phyloP scores from a whole-genome alignment of 2,888 invertebrate species.

The Machimus atricapillus region DNA sequence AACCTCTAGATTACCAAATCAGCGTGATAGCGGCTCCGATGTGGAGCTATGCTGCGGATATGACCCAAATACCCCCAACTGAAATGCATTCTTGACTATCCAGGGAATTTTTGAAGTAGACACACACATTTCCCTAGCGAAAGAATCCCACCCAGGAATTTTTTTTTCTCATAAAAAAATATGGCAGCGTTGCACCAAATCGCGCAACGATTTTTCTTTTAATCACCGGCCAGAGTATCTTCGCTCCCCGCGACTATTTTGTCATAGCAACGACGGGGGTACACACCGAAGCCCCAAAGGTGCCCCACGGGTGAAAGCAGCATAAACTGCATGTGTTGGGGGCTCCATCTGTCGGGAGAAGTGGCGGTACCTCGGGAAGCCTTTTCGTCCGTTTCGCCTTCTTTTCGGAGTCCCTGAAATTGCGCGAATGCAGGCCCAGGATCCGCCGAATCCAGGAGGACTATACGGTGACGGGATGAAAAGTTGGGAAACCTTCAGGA shows the following conservation, averaged over 20 bases:
- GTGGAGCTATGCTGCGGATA: background rate
- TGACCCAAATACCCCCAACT: background rate
- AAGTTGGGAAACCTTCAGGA: background rate
- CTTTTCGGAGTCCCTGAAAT: background rate
- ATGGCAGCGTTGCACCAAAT: constrained; percentile 14
- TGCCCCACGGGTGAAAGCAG: background rate
- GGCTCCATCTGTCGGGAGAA: background rate
- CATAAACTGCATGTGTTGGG: background rate
- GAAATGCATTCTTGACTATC: background rate
- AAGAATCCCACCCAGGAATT: background rate
- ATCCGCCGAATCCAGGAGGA: background rate
- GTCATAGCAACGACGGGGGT: constrained; percentile 9
- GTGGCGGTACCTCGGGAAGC: background rate
- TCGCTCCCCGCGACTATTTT: constrained; percentile 13
- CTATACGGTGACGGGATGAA: background rate
- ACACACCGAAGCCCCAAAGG: background rate
- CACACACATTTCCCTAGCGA: background rate
- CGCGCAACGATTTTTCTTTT: constrained; percentile 20
- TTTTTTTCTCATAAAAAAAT: background rate
- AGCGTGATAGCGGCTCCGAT: background rate
- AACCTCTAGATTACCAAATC: background rate
- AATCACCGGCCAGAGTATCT: constrained; percentile 1
- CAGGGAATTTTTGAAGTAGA: background rate
- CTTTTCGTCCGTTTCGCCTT: background rate
- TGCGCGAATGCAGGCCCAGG: constrained; percentile 6